Base-by-base conservation (phyloP, 2,797 vertebrate genomes). In the Periparus ater region DNA sequence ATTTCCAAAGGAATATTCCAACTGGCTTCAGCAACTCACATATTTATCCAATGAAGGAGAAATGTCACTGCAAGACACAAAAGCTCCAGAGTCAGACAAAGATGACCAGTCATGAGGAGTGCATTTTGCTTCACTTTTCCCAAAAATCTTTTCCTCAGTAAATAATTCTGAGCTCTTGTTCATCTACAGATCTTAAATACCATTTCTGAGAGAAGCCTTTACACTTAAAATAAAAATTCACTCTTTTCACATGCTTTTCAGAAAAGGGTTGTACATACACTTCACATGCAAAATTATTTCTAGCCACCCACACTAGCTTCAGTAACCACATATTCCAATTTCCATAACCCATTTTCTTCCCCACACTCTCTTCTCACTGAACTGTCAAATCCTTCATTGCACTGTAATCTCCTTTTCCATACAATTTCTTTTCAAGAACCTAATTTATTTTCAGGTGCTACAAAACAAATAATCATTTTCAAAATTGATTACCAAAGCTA, bases 241-340 rank as follows among this genome's bases (percentile, higher is more conserved):
- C 48, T 94, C 88, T 38, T 92, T 95, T 89, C 66, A 77, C 68
- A 80, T 88, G 75, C 53, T 89, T 91, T 95, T 85, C 78, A 92
- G 84, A 93, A 92, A 87, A 94, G 38, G 68, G 65, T 77, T 74
- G 78, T 83, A 93, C 91, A 89, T 89, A 77, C 61, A 53, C 92
- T 96, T 93, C 93, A 93, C 95, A 94, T 95, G 95, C 92, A 96
- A 95, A 97, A 96, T 93, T 85, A 93, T 91, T 97, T 97, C 93
- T 88, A 96, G 63, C 92, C 94, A 93, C 94, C 96, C 93, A 96
- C 93, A 88, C 86, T 77, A 95, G 83, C 78, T 94, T 85, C 91
- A 80, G 78, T 87, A 97, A 95, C 95, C 92, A 96, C 91, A 94
- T 94, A 95, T 77, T 95, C 65, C 84, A 47, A 96, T 97, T 96